These are phyloP conservation scores for Lingula anatina DNA, from an alignment of 2,888 invertebrate genomes.

Conservation along the genomic window DNA sequence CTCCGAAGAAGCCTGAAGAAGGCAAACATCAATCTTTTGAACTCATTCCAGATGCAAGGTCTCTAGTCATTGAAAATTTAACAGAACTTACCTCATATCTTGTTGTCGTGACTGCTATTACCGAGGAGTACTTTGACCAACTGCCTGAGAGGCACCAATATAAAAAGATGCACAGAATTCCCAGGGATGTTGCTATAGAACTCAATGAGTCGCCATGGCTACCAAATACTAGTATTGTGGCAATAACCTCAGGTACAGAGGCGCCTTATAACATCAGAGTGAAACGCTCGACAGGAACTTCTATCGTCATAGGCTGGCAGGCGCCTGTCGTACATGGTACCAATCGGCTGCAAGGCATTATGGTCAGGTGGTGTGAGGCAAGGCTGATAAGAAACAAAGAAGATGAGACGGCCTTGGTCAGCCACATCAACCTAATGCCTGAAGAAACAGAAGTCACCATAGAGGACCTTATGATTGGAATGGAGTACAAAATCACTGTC, in stretches of 20 bases:
- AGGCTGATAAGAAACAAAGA: constrained; percentile 22
- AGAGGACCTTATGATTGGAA: constrained; percentile 41
- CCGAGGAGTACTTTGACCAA: constrained; percentile 50
- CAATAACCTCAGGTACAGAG: constrained; percentile 49
- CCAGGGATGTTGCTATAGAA: constrained; percentile 28
- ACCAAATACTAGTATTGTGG: constrained; percentile 40
- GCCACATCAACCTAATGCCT: constrained; percentile 37
- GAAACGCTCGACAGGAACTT: constrained; percentile 29
- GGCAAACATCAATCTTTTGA: no score
- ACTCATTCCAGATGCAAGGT: constrained; percentile 39
- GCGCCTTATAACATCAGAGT: constrained; percentile 37
- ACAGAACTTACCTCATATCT: constrained; percentile 48
- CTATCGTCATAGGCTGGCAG: constrained; percentile 43
- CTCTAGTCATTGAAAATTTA: constrained; percentile 34
- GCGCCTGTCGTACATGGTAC: constrained; percentile 49
- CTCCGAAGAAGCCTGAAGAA: no score
- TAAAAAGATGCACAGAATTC: constrained; percentile 25
- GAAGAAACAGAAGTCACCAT: constrained; percentile 35
- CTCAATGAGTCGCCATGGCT: constrained; percentile 47
- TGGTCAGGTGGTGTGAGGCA: constrained; percentile 47
- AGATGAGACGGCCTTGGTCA: constrained; percentile 31
- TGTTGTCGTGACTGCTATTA: constrained; percentile 46
- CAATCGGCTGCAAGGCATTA: constrained; percentile 43
- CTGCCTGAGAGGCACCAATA: constrained; percentile 38
- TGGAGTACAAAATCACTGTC: constrained; percentile 46